Evolutionary conservation across 2,888 invertebrate genomes (phyloP).

Genomic region (Mechanitis messenoides): DNA sequence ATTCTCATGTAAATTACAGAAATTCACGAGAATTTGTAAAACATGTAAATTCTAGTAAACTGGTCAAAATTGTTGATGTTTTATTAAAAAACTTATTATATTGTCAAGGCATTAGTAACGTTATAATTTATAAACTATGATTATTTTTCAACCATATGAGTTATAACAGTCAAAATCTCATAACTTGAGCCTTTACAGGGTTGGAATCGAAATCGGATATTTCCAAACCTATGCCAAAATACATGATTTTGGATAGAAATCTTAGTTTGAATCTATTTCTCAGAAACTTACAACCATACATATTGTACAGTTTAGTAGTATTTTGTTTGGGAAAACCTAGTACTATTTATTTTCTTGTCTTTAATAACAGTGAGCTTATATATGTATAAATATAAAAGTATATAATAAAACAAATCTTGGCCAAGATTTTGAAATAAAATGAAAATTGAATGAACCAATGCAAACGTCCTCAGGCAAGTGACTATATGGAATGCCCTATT

Average conservation of each 20-base stretch:
- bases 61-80: too few species aligned
- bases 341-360: too few species aligned
- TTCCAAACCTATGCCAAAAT: constrained; percentile 29
- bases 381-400: too few species aligned
- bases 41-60: too few species aligned
- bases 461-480: constrained; percentile 1
- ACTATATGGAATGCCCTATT: not conserved
- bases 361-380: too few species aligned
- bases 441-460: not conserved
- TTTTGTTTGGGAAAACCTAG: too few species aligned
- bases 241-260: constrained; percentile 21
- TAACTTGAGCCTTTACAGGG: constrained; percentile 25
- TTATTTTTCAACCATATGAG: not conserved
- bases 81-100: too few species aligned
- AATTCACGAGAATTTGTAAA: too few species aligned
- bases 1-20: too few species aligned
- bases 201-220: constrained; percentile 34
- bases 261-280: constrained; percentile 6
- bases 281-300: not conserved
- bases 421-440: not conserved
- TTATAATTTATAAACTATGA: not conserved
- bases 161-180: constrained; percentile 5
- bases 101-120: too few species aligned
- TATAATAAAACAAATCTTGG: not conserved
- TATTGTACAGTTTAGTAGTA: too few species aligned